Conservation (phyloP, 2,888 invertebrate genomes). For the Lordiphosa andalusiaca region DNA sequence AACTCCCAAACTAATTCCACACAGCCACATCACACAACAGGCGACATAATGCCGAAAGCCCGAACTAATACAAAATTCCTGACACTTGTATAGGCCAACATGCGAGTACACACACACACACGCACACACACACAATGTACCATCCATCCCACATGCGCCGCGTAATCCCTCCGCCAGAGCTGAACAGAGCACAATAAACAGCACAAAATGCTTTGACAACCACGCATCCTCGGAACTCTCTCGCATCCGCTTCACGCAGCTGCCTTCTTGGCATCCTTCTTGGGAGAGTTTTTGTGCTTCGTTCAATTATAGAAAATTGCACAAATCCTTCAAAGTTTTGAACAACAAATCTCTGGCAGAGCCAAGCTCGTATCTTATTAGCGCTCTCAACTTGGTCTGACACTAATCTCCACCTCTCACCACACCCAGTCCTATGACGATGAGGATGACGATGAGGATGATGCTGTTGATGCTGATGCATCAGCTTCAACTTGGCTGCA, state of each 20-base stretch:
- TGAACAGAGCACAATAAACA: constrained; percentile 24
- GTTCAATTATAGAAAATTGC: constrained; percentile 69
- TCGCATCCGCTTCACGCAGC: constrained; percentile 5
- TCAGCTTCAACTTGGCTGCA: constrained; percentile 62
- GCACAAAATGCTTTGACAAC: constrained; percentile 49
- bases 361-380: constrained; percentile 60
- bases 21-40: no score
- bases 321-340: constrained; percentile 64
- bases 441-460: neutral
- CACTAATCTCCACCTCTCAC: constrained; percentile 52
- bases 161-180: constrained; percentile 23
- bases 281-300: constrained; percentile 12
- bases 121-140: no score
- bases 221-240: constrained; percentile 29
- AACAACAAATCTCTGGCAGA: constrained; percentile 25
- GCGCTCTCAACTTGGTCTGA: constrained; percentile 54
- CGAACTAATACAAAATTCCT: no score
- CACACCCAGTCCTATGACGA: neutral
- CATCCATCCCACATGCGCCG: constrained; percentile 3
- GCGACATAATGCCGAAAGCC: no score
- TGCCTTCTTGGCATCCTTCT: constrained; percentile 17
- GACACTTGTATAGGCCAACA: no score
- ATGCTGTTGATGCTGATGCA: constrained; percentile 26
- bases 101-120: no score
- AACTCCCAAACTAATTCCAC: no score